These are phyloP conservation scores for Megastigmus dorsalis DNA, from an alignment of 2,888 invertebrate species.

Conservation along the genomic window DNA sequence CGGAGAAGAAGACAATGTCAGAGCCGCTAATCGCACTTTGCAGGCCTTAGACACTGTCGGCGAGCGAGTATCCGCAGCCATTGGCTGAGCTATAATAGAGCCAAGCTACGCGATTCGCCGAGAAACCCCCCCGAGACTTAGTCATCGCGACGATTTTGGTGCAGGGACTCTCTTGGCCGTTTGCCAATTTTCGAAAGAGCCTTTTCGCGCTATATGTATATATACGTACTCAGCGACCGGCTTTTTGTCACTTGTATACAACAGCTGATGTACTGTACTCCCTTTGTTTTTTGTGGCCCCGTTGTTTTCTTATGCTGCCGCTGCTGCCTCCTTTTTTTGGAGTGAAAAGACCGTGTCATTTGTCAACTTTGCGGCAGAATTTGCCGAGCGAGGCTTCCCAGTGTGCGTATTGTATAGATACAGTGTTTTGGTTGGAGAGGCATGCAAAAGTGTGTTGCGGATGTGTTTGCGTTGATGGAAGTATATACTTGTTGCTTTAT, in stretches of 20 bases:
- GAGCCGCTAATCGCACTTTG: neutral
- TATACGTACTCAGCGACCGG: neutral
- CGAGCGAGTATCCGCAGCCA: neutral
- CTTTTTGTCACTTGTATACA: no score
- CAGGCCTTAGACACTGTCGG: no score
- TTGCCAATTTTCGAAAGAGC: neutral
- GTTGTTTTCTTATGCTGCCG: no score
- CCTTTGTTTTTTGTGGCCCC: neutral
- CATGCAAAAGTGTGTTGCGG: no score
- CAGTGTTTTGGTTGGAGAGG: no score
- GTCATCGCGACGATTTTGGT: neutral
- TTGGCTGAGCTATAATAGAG: neutral
- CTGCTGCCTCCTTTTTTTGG: neutral
- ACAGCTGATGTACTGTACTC: neutral
- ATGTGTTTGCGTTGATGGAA: no score
- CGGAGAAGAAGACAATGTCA: no score
- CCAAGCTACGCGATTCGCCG: neutral
- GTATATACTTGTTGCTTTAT: no score
- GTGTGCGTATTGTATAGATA: no score
- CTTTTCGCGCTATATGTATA: neutral
- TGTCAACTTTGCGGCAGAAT: constrained; percentile 23
- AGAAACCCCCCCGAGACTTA: neutral
- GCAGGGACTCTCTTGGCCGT: neutral
- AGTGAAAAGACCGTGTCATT: constrained; percentile 18
- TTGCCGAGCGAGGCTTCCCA: no score